Evolutionary conservation across 2,113 vertebrate genomes (phyloP).

Genomic region (Ctenodactylus gundi): DNA sequence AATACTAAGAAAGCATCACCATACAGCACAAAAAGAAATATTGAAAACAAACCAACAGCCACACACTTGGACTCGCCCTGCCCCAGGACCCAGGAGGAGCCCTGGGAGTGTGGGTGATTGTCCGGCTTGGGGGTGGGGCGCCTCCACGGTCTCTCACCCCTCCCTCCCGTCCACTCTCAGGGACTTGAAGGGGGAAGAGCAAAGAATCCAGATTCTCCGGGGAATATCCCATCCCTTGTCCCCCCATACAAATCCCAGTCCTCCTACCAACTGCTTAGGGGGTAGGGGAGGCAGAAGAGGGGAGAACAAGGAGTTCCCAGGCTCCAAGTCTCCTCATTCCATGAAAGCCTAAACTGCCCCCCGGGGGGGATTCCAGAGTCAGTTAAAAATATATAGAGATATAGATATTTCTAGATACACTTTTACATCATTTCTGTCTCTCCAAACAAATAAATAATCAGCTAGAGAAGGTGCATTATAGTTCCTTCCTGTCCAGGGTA

Average conservation of each 20-base stretch:
- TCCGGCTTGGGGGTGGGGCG: slow-evolving; percentile 69
- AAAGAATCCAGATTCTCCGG: slow-evolving; percentile 73
- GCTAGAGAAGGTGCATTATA: slow-evolving; percentile 76
- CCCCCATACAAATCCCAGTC: slow-evolving; percentile 48
- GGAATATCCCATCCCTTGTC: slow-evolving; percentile 43
- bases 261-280: slow-evolving; percentile 19
- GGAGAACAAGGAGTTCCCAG: slow-evolving; percentile 45
- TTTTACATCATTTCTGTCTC: slow-evolving; percentile 79
- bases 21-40: slow-evolving; percentile 85
- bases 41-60: slow-evolving; percentile 76
- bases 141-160: not conserved
- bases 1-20: slow-evolving; percentile 86
- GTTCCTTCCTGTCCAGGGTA: slow-evolving; percentile 73
- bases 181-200: slow-evolving; percentile 57
- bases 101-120: slow-evolving; percentile 83
- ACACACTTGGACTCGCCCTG: slow-evolving; percentile 80
- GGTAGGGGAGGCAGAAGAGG: not conserved
- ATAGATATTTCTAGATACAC: slow-evolving; percentile 80
- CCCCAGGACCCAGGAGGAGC: slow-evolving; percentile 78
- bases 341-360: slow-evolving; percentile 22
- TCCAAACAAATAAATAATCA: slow-evolving; percentile 80
- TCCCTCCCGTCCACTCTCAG: not conserved
- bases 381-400: slow-evolving; percentile 79
- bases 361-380: slow-evolving; percentile 73
- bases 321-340: slow-evolving; percentile 6